These are phyloP conservation scores for Melanerpes formicivorus DNA, from an alignment of 2,113 vertebrate species.

Conservation along the genomic window DNA sequence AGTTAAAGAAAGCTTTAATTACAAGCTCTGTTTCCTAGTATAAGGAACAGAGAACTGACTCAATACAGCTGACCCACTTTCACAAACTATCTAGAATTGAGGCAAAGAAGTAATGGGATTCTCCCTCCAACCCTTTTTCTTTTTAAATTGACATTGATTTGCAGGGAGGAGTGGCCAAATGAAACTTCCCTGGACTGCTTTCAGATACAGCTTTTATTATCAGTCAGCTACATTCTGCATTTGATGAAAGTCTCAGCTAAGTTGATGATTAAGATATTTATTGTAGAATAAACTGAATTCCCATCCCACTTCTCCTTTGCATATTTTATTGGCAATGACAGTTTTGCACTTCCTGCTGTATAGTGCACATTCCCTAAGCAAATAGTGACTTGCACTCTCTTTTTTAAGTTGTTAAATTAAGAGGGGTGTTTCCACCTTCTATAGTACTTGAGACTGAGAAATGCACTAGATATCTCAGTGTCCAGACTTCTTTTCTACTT, in stretches of 20 bases:
- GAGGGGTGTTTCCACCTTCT: not conserved
- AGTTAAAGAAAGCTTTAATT: not conserved
- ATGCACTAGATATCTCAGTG: not conserved
- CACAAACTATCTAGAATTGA: not conserved
- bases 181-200: not conserved
- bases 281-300: not conserved
- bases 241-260: not conserved
- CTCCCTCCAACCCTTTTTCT: too few species aligned
- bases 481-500: constrained; percentile 24
- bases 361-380: not conserved
- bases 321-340: not conserved
- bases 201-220: not conserved
- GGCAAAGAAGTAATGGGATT: not conserved
- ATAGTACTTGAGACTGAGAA: constrained; percentile 1
- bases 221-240: not conserved
- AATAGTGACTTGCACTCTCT: not conserved
- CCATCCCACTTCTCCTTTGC: not conserved
- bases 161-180: not conserved
- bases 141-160: not conserved
- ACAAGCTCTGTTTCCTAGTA: not conserved
- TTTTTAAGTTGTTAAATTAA: not conserved
- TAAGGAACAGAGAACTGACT: not conserved
- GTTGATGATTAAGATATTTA: not conserved
- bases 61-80: not conserved
- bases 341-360: constrained; percentile 4